These are phyloP conservation scores for Erebia aethiops DNA, from an alignment of 2,888 invertebrate genomes.

Conservation along the genomic window DNA sequence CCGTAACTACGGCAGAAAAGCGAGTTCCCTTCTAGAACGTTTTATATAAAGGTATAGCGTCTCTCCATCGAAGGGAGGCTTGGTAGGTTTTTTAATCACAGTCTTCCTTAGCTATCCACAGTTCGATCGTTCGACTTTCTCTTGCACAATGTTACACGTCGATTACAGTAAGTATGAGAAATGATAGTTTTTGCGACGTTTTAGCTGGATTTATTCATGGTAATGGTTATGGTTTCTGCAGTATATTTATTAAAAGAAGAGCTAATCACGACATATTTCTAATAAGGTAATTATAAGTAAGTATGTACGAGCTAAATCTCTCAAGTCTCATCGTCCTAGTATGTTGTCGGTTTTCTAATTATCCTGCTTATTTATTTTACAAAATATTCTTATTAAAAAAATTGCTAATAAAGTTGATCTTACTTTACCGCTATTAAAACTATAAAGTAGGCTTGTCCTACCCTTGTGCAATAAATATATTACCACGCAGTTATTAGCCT, in stretches of 20 bases:
- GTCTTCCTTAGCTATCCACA: constrained; percentile 21
- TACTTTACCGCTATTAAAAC: too few relatives aligned
- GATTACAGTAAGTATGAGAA: constrained; percentile 9
- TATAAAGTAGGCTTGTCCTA: too few relatives aligned
- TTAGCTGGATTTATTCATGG: constrained; percentile 7
- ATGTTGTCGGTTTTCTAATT: not conserved
- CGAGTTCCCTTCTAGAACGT: not conserved
- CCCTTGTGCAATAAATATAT: too few relatives aligned
- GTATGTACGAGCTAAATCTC: not conserved
- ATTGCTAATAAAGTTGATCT: too few relatives aligned
- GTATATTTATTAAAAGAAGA: constrained; percentile 4
- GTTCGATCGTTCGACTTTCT: constrained; percentile 27
- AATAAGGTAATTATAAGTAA: not conserved
- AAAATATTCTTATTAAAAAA: not conserved
- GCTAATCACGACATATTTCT: constrained; percentile 8
- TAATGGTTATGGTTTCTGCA: not conserved
- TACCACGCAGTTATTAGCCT: too few relatives aligned
- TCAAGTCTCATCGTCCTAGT: not conserved
- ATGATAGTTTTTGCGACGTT: constrained; percentile 3
- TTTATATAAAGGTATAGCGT: not conserved
- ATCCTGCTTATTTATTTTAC: not conserved
- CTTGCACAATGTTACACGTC: constrained; percentile 4
- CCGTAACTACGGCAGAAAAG: not conserved
- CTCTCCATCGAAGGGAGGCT: not conserved
- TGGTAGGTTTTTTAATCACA: constrained; percentile 8